Conservation (phyloP, 2,888 invertebrate genomes). For the Heliconius ethilla region DNA sequence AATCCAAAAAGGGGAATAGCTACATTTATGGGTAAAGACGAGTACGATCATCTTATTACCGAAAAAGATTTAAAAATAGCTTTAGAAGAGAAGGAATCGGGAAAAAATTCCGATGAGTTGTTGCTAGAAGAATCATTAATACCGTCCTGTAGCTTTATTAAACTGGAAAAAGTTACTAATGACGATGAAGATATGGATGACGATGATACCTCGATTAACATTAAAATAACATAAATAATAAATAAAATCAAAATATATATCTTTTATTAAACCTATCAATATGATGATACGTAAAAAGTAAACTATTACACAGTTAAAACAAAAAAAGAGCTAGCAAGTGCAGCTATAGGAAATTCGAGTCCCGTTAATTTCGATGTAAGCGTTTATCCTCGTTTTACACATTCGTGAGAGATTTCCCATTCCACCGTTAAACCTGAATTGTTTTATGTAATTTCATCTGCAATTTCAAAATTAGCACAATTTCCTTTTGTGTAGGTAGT, state of each 20-base stretch:
- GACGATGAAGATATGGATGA: slow-evolving; percentile 13
- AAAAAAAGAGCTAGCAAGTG: neutral
- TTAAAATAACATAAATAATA: neutral
- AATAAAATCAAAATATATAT: neutral
- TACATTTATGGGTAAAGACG: slow-evolving; percentile 49
- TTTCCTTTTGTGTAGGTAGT: slow-evolving; percentile 34
- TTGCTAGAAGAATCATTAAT: slow-evolving; percentile 57
- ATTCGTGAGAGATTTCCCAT: slow-evolving; percentile 52
- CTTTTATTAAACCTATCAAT: neutral
- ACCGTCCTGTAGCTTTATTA: slow-evolving; percentile 55
- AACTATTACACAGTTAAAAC: neutral
- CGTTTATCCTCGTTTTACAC: slow-evolving; percentile 29
- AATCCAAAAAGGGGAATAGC: slow-evolving; percentile 56
- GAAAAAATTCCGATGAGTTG: slow-evolving; percentile 50
- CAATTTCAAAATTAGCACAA: slow-evolving; percentile 50
- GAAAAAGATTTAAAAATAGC: slow-evolving; percentile 54
- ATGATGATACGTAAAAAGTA: neutral
- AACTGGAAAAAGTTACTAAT: slow-evolving; percentile 50
- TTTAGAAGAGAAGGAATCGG: slow-evolving; percentile 49
- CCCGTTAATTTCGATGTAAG: slow-evolving; percentile 44
- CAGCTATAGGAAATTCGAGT: slow-evolving; percentile 26
- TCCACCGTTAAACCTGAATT: slow-evolving; percentile 45
- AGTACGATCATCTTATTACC: slow-evolving; percentile 53
- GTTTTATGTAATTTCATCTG: slow-evolving; percentile 46
- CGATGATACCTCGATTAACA: neutral